Evolutionary conservation across 1,140 invertebrate species (phyloP), one percentile per base, ranked within the genome.

Genomic region (Lethocerus indicus): DNA sequence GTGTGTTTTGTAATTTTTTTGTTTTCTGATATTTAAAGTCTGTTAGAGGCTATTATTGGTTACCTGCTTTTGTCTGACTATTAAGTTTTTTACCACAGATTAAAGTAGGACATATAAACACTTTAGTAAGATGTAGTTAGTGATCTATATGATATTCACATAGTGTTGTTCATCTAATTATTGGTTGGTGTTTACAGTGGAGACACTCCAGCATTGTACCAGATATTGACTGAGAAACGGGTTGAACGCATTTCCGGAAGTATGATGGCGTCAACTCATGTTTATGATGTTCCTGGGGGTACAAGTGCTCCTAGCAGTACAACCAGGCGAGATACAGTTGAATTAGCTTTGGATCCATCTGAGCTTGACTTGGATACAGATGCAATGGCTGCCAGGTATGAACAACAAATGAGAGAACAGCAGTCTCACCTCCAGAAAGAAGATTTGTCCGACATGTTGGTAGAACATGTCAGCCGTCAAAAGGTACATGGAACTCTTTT

Each of bases 191-290:
- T 26, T 53, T 39, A 47, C 55, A 83, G 83, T 39, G 83, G 78
- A 29, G 90, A 94, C 56, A 91, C 87, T 1, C 91, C 91, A 21
- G 78, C 84, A 1, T 64, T 96, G 14, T 97, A 92, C 61, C 91
- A 90, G 55, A 83, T 98, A 41, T 64, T 99, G 45, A 91, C 92
- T 24, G 95, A 99, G 69, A 87, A 93, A 61, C 81, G 91, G 47
- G 79, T 85, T 7, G 90, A 94, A 45, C 73, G 81, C 49, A 76
- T 98, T 47, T 87, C 88, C 12, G 79, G 76, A 7, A 85, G 92
- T 58, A 98, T 98, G 94, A 98, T 98, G 94, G 94, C 82, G 4
- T 98, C 93, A 14, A 93, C 89, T 0, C 94, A 98, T 66, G 86
- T 94, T 0, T 97, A 98, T 64, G 93, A 98, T 61, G 39, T 32